These are phyloP conservation scores for Thunnus albacares DNA, from an alignment of 2,797 vertebrate species.

Conservation along the genomic window DNA sequence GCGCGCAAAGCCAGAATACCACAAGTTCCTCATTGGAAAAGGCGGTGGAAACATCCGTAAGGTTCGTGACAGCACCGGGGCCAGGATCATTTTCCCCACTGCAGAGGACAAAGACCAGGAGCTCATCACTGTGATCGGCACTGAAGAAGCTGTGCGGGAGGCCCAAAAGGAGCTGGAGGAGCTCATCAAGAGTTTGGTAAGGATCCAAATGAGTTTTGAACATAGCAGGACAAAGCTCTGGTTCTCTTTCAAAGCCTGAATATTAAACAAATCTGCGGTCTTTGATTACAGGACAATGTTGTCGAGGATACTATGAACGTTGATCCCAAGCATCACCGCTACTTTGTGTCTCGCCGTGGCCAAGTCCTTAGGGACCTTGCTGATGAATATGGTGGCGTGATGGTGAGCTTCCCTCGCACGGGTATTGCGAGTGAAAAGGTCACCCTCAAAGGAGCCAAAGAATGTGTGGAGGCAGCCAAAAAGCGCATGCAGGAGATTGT, in stretches of 20 bases:
- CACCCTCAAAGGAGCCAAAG: constrained; percentile 97
- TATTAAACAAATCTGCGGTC: not conserved
- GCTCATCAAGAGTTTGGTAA: constrained; percentile 94
- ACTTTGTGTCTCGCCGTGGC: constrained; percentile 95
- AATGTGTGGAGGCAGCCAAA: constrained; percentile 98
- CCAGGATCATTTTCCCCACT: constrained; percentile 96
- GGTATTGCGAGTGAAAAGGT: constrained; percentile 94
- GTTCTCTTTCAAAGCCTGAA: not conserved
- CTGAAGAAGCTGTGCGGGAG: constrained; percentile 95
- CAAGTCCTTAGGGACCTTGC: constrained; percentile 96
- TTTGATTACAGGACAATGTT: constrained; percentile 90
- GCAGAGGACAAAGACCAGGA: constrained; percentile 97
- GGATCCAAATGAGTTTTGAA: not conserved
- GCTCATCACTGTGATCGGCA: constrained; percentile 97
- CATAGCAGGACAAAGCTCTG: not conserved
- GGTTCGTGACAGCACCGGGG: constrained; percentile 96
- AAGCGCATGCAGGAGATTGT: constrained; percentile 97
- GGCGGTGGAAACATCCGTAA: constrained; percentile 98
- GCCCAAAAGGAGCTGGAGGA: constrained; percentile 95
- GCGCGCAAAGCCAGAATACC: constrained; percentile 97
- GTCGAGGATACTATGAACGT: constrained; percentile 94
- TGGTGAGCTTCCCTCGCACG: constrained; percentile 98
- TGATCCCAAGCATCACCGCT: constrained; percentile 96
- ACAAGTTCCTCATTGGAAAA: constrained; percentile 99
- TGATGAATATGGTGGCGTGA: constrained; percentile 96